phyloP scores from a whole-genome alignment of 2,797 vertebrate species.

The Denticeps clupeoides region DNA sequence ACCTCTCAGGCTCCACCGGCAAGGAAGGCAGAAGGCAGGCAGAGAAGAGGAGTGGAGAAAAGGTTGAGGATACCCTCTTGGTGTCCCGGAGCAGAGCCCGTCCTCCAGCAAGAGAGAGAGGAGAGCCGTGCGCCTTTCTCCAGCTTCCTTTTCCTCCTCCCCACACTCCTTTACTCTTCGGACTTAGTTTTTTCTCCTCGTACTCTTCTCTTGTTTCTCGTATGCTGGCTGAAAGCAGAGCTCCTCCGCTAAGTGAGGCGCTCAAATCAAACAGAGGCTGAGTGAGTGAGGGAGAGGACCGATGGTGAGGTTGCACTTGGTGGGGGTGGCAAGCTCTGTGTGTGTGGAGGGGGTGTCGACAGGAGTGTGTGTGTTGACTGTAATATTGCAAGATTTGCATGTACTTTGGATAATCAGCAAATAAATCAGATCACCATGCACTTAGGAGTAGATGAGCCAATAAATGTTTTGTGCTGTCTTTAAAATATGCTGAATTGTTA shows the following conservation, averaged over 20 bases:
- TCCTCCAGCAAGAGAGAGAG: too few species aligned
- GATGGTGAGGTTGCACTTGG: slow-evolving; percentile 14
- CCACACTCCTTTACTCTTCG: not conserved
- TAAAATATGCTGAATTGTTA: too few species aligned
- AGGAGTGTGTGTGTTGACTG: slow-evolving; percentile 3
- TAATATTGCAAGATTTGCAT: not conserved
- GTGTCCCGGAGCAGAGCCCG: not conserved
- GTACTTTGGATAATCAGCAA: not conserved
- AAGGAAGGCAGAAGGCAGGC: not conserved
- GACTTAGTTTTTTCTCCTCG: too few species aligned
- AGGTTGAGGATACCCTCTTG: not conserved
- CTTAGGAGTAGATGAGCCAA: too few species aligned
- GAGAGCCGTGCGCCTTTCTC: too few species aligned
- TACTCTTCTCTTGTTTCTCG: slow-evolving; percentile 6
- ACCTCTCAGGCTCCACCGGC: not conserved
- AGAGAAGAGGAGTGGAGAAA: not conserved
- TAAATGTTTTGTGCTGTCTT: too few species aligned
- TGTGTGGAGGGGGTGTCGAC: not conserved
- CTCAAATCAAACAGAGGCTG: slow-evolving; percentile 26
- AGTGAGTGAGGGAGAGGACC: slow-evolving; percentile 6
- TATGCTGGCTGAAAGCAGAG: slow-evolving; percentile 20
- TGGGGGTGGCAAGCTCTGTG: slow-evolving; percentile 17
- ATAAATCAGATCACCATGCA: too few species aligned
- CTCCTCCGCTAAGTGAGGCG: slow-evolving; percentile 24
- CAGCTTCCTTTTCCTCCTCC: not conserved